Conservation (phyloP, 2,113 vertebrate species). For the Perccottus glenii region DNA sequence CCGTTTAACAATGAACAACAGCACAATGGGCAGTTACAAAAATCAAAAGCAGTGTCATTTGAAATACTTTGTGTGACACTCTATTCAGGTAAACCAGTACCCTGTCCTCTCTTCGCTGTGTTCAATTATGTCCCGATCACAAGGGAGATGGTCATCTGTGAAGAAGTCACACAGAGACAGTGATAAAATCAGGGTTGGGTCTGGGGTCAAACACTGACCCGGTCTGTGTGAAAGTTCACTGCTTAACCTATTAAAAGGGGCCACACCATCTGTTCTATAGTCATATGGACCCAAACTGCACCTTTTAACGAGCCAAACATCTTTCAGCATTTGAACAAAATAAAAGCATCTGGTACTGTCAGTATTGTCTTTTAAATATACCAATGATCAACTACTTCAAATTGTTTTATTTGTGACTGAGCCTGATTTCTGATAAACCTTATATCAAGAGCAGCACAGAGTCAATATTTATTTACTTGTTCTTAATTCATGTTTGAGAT, state of each 20-base stretch:
- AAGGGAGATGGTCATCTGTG: background rate
- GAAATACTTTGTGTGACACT: background rate
- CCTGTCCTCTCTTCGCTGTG: background rate
- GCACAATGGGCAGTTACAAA: constrained; percentile 44
- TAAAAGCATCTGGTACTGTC: background rate
- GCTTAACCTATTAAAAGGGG: constrained; percentile 6
- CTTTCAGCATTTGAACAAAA: background rate
- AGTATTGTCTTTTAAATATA: too few species aligned
- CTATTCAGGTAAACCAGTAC: background rate
- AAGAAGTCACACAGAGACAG: constrained; percentile 1
- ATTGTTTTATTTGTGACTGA: too few species aligned
- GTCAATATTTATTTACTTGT: too few species aligned
- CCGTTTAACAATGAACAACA: constrained; percentile 38
- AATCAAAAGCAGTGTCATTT: constrained; percentile 9
- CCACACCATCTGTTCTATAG: constrained; percentile 4
- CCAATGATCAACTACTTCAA: too few species aligned
- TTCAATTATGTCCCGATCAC: background rate
- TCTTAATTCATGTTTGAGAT: too few species aligned
- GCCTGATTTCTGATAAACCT: too few species aligned
- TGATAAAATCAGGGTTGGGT: background rate
- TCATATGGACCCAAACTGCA: background rate
- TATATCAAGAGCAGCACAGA: too few species aligned
- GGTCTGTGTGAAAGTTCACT: constrained; percentile 6
- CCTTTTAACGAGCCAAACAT: background rate
- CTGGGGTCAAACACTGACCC: constrained; percentile 13